Percentiles rank a stretch among this genome's conserved stretches.
These are phyloP conservation scores for Enteromius fasciolatus DNA, from an alignment of 2,797 vertebrate genomes.

Conservation along the genomic window DNA sequence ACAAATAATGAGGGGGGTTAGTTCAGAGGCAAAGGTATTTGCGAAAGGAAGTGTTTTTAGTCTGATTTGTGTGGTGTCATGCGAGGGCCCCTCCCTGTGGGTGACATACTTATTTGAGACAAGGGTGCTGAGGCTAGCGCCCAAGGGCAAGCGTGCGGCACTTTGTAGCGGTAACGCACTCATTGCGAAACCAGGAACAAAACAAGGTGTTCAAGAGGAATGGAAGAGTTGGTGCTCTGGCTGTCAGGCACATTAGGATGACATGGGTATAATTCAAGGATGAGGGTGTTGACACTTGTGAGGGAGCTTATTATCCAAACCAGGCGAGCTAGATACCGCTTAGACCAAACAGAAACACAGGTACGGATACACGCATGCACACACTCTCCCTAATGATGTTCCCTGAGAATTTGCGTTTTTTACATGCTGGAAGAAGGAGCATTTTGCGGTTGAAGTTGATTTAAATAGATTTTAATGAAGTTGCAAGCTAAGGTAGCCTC, in stretches of 20 bases:
- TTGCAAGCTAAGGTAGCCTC: conserved; percentile 75
- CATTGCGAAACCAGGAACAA: conserved; percentile 68
- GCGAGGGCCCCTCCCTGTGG: conserved; percentile 62
- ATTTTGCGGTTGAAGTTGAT: conserved; percentile 81
- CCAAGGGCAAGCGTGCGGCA: conserved; percentile 65
- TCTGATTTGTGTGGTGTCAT: conserved; percentile 58
- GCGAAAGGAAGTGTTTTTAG: conserved; percentile 63
- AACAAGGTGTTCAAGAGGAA: conserved; percentile 72
- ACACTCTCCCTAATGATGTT: conserved; percentile 77
- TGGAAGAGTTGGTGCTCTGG: conserved; percentile 63
- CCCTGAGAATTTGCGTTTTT: conserved; percentile 73
- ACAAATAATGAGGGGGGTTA: conserved; percentile 63
- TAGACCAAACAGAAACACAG: conserved; percentile 48
- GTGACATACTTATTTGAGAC: conserved; percentile 68
- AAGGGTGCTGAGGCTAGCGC: conserved; percentile 66
- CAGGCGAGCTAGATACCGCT: conserved; percentile 63
- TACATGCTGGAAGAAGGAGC: conserved; percentile 73
- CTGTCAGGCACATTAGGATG: conserved; percentile 74
- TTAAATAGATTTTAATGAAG: conserved; percentile 86
- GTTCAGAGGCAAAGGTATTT: conserved; percentile 65
- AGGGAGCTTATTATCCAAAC: conserved; percentile 81
- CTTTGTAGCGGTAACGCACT: conserved; percentile 69
- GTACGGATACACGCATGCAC: conserved; percentile 36
- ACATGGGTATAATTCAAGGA: conserved; percentile 69
- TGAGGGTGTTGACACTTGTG: conserved; percentile 76